Base-by-base conservation (phyloP, 35 echinoderm and acorn worm genomes). In the Patiria miniata region DNA sequence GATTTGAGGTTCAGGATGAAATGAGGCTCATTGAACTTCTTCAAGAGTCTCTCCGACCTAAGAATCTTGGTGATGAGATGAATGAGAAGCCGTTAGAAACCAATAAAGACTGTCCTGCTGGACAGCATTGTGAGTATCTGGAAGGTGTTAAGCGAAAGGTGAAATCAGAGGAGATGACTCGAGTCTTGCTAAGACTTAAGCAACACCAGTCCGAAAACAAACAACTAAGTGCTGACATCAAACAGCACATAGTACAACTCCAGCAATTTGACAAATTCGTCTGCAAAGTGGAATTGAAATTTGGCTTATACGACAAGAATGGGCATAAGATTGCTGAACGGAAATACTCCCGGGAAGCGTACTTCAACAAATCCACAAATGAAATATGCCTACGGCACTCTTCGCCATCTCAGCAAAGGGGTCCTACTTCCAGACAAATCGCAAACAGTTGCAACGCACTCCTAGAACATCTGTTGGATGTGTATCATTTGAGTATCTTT, bases 81-180 rank as follows among this genome's bases (percentile, higher is more conserved):
- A n/a, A 58, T 59, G 82, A 57, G 29, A 58, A 84, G n/a, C 23
- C 33, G 19, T 5, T 8, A 0, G 30, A 84, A 57, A 37, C 51
- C 1, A 84, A 84, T 53, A 28, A 60, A 61, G 22, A 34, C 15
- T 84, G 82, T 52, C 82, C 82, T 14, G 30, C 29, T 84, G 53
- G 57, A 61, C 33, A 60, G 38, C 21, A 60, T 51, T 84, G 82
- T 36, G 1, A 51, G 33, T 84, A 59, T 38, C 54, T 84, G 18
- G 34, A 33, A 37, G 32, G 57, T 22, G 12, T 84, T 26, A 84
- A 84, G 39, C 22, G 54, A 5, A 84, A 57, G 28, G 57, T 84
- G 30, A 84, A 53, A 3, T 84, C 82, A 2, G 82, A 58, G 36
- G 82, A 84, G 38, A 84, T 84, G 82, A 53, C 53, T 57, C 51